Conservation (phyloP, 2,888 invertebrate species). For the Boloria selene region DNA sequence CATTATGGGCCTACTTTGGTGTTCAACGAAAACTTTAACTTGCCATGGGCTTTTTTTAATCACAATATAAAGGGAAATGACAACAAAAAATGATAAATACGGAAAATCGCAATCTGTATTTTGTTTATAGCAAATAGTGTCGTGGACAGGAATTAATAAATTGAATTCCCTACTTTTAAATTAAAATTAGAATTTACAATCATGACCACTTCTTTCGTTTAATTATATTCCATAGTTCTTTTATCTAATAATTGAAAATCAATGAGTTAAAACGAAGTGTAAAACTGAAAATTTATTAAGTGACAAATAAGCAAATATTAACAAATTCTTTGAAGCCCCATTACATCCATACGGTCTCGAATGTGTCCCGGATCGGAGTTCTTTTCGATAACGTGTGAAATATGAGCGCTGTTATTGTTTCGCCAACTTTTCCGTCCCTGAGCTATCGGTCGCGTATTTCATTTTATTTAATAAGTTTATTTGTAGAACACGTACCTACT, state of each 20-base stretch:
- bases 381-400: constrained; percentile 57
- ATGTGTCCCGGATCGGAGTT: constrained; percentile 38
- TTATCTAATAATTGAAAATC: too few relatives aligned
- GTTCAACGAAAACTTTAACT: constrained; percentile 26
- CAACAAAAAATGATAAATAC: too few relatives aligned
- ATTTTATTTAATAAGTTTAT: constrained; percentile 54
- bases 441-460: constrained; percentile 52
- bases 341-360: constrained; percentile 36
- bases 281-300: too few relatives aligned
- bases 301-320: background rate
- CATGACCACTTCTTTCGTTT: too few relatives aligned
- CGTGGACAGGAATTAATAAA: too few relatives aligned
- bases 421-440: constrained; percentile 52
- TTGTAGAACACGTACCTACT: constrained; percentile 31
- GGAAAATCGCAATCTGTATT: too few relatives aligned
- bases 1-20: constrained; percentile 32
- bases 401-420: constrained; percentile 62
- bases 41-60: constrained; percentile 18
- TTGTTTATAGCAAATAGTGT: too few relatives aligned
- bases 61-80: background rate
- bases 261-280: too few relatives aligned
- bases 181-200: background rate
- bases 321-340: constrained; percentile 19
- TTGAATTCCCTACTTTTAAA: background rate
- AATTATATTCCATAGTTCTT: too few relatives aligned